Evolutionary conservation across 2,113 vertebrate species (phyloP).

Genomic region (Catharus bicknelli): DNA sequence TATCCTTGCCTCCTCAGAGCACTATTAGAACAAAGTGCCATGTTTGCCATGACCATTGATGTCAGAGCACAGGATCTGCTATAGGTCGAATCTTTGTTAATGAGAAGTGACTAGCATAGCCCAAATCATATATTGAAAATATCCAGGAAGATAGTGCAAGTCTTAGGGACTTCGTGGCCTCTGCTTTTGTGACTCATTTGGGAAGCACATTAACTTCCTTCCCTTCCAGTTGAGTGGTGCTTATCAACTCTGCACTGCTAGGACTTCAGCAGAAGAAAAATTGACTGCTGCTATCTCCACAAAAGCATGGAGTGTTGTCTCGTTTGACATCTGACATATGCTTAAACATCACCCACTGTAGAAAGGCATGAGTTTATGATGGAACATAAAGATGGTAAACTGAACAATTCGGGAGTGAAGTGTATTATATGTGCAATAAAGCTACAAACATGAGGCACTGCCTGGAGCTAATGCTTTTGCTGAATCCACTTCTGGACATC

Average conservation of each 20-base stretch:
- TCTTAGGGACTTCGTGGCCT: background rate
- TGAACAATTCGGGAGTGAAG: background rate
- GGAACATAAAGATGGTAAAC: slow-evolving; percentile 38
- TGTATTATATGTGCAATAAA: background rate
- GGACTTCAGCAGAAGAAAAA: background rate
- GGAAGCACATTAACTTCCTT: background rate
- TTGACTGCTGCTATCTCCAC: background rate
- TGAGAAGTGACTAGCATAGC: background rate
- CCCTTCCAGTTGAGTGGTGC: background rate
- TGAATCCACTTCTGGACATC: background rate
- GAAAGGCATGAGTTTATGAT: slow-evolving; percentile 11
- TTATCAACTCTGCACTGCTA: background rate
- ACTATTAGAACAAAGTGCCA: background rate
- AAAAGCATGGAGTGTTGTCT: background rate
- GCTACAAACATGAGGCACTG: background rate
- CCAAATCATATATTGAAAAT: background rate
- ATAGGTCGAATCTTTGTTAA: background rate
- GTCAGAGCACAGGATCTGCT: background rate
- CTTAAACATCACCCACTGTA: background rate
- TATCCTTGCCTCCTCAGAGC: background rate
- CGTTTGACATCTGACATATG: slow-evolving; percentile 16
- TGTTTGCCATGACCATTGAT: background rate
- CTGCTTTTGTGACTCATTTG: background rate
- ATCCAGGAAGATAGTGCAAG: background rate
- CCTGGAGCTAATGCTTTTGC: background rate